Evolutionary conservation across 2,113 vertebrate genomes (phyloP).

Genomic region (Melanostigma gelatinosum): DNA sequence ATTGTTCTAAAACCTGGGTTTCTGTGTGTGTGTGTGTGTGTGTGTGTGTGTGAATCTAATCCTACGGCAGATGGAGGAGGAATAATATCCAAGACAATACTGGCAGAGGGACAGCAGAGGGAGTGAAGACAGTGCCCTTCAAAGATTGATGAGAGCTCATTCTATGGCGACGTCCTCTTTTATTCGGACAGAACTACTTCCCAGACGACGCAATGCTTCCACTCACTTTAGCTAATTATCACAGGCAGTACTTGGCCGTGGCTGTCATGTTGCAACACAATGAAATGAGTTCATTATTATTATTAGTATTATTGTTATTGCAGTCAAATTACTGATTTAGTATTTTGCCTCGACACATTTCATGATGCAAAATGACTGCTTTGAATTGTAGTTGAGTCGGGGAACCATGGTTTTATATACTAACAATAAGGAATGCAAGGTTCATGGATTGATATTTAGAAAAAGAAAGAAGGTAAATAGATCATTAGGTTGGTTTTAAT

Average conservation of each 20-base stretch:
- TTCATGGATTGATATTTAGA: background rate
- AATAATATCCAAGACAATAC: conserved; percentile 71
- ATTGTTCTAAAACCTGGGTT: conserved; percentile 20
- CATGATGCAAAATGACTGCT: background rate
- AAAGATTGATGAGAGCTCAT: conserved; percentile 52
- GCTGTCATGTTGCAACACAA: conserved; percentile 44
- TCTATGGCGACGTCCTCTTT: conserved; percentile 30
- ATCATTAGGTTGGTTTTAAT: conserved; percentile 34
- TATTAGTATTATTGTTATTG: conserved; percentile 18
- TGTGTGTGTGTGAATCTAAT: conserved; percentile 56
- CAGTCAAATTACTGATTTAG: conserved; percentile 18
- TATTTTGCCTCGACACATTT: background rate
- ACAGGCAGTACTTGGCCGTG: conserved; percentile 26
- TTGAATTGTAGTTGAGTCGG: background rate
- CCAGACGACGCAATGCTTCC: conserved; percentile 48
- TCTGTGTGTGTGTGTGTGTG: background rate
- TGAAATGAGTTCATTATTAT: conserved; percentile 51
- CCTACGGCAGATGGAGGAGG: conserved; percentile 78
- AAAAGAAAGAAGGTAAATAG: conserved; percentile 5
- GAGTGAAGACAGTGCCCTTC: conserved; percentile 44
- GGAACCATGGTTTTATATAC: background rate
- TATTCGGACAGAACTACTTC: conserved; percentile 16
- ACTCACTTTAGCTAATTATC: conserved; percentile 43
- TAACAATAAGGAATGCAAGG: conserved; percentile 3
- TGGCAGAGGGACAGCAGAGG: conserved; percentile 60